Conservation (phyloP, 1,140 invertebrate genomes). For the Polypedilum vanderplanki region DNA sequence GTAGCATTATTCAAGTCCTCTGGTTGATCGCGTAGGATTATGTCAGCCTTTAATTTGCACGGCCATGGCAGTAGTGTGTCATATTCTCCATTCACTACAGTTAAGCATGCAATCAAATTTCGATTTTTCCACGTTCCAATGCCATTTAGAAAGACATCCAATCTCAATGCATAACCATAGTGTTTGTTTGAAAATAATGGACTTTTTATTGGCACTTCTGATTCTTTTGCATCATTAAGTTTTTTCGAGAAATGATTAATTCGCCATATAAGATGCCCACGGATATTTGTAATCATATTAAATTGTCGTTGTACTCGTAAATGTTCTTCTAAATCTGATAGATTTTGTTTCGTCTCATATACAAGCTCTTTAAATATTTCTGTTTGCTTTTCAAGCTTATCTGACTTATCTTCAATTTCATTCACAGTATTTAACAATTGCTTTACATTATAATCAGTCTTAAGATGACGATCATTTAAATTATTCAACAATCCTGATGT, state of each 20-base stretch:
- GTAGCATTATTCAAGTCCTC: constrained; percentile 43
- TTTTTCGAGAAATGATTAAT: constrained; percentile 57
- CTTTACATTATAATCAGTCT: constrained; percentile 40
- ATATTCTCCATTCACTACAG: constrained; percentile 58
- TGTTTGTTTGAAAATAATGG: constrained; percentile 58
- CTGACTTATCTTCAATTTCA: constrained; percentile 42
- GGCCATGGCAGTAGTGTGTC: constrained; percentile 63
- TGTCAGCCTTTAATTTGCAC: constrained; percentile 53
- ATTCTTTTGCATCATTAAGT: constrained; percentile 57
- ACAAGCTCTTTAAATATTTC: constrained; percentile 35
- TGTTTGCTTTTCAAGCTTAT: constrained; percentile 36
- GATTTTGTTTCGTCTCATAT: constrained; percentile 38
- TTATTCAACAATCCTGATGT: constrained; percentile 35
- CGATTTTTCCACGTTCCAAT: constrained; percentile 64
- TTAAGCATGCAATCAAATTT: constrained; percentile 57
- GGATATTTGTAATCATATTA: constrained; percentile 37
- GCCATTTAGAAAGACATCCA: constrained; percentile 61
- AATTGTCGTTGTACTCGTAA: constrained; percentile 40
- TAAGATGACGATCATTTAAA: neutral
- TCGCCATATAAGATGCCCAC: constrained; percentile 58
- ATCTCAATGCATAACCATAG: constrained; percentile 63
- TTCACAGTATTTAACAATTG: constrained; percentile 42
- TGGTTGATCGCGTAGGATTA: constrained; percentile 56
- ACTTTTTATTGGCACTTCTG: constrained; percentile 53
- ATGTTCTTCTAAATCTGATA: constrained; percentile 40